Conservation (phyloP, 35 echinoderm and acorn worm species). For the Ophiothrix spiculata region DNA sequence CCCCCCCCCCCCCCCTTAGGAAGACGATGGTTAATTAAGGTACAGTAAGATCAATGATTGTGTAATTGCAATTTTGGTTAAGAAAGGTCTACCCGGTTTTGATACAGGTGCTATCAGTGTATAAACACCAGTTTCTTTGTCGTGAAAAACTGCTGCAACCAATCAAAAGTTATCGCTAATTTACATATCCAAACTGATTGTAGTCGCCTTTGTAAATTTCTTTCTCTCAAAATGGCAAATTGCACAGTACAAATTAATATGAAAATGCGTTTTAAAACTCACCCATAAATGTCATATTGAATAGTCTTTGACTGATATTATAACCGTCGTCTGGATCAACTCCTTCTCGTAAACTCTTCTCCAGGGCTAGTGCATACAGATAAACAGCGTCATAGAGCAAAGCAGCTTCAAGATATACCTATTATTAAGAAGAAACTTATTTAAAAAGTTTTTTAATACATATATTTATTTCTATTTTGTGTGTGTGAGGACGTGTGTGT, state of each 20-base stretch:
- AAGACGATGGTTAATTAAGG: too few relatives aligned
- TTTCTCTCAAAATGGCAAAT: background rate
- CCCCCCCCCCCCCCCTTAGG: too few relatives aligned
- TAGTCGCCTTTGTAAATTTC: background rate
- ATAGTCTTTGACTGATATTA: constrained; percentile 35
- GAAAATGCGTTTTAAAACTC: too few relatives aligned
- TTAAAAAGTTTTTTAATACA: too few relatives aligned
- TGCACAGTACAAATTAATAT: background rate
- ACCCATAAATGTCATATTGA: constrained; percentile 47
- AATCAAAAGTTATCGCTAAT: background rate
- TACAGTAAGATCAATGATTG: background rate
- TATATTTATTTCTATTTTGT: too few relatives aligned
- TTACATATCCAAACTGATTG: background rate
- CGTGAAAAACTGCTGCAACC: too few relatives aligned
- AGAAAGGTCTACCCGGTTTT: background rate
- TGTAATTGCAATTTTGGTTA: background rate
- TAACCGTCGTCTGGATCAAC: background rate
- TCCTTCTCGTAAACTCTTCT: constrained; percentile 32
- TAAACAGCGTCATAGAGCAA: constrained; percentile 46
- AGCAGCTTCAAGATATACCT: constrained; percentile 41
- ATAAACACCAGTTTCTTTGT: background rate
- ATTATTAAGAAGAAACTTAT: too few relatives aligned
- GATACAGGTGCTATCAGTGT: background rate
- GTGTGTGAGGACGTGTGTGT: too few relatives aligned
- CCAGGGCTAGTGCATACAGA: constrained; percentile 43